Conservation (phyloP, 2,888 invertebrate genomes). For the Idaea biselata region DNA sequence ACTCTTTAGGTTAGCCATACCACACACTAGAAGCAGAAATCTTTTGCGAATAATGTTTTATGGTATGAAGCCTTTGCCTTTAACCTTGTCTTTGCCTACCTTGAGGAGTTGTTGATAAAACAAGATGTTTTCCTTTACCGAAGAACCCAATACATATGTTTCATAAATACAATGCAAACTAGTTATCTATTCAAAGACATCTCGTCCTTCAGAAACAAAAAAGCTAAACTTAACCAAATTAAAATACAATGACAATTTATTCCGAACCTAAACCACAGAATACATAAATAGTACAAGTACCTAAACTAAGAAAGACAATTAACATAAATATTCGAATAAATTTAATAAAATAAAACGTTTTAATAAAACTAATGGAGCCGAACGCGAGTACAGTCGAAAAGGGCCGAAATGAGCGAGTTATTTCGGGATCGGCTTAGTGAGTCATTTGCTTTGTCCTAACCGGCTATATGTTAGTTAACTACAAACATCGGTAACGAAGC, state of each 20-base stretch:
- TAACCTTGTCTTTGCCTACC: too few species aligned
- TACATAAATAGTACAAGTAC: too few species aligned
- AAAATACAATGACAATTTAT: neutral
- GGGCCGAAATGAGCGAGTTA: neutral
- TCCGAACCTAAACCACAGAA: neutral
- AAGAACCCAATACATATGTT: neutral
- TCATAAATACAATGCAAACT: neutral
- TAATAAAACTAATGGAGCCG: constrained; percentile 1
- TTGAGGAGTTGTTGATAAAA: too few species aligned
- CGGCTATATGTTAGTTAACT: neutral
- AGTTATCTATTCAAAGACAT: too few species aligned
- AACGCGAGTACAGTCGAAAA: neutral
- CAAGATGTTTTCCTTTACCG: too few species aligned
- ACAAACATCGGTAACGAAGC: neutral
- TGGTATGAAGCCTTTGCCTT: too few species aligned
- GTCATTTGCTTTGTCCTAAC: neutral
- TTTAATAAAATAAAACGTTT: neutral
- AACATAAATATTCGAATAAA: neutral
- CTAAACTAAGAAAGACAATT: neutral
- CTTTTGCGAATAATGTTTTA: too few species aligned
- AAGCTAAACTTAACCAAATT: neutral
- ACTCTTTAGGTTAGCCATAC: too few species aligned
- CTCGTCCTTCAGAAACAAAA: neutral
- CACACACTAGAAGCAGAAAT: too few species aligned
- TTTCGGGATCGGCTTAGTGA: constrained; percentile 1